Percentiles rank a stretch among this genome's conserved stretches.
These are phyloP conservation scores for Troides oblongomaculatus DNA, from an alignment of 2,888 invertebrate genomes.

Conservation along the genomic window DNA sequence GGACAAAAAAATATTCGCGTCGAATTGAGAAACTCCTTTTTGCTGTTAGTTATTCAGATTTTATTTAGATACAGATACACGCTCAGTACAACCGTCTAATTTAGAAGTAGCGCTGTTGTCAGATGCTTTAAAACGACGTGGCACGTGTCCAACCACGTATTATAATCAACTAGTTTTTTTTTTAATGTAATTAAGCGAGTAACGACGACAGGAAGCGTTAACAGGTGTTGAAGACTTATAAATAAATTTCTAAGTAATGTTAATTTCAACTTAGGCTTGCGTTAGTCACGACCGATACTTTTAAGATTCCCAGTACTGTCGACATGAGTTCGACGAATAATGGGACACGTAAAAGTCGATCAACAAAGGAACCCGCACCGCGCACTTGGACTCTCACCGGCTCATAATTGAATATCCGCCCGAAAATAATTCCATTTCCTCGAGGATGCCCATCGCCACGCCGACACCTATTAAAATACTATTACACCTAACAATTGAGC, in stretches of 20 bases:
- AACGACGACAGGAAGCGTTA: slow-evolving; percentile 46
- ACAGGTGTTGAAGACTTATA: slow-evolving; percentile 37
- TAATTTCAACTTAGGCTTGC: slow-evolving; percentile 39
- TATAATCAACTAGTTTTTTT: slow-evolving; percentile 37
- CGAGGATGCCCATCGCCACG: slow-evolving; percentile 38
- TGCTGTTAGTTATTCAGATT: background rate
- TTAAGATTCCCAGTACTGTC: background rate
- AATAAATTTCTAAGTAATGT: slow-evolving; percentile 28
- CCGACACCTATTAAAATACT: slow-evolving; percentile 30
- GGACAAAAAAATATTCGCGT: too few species aligned
- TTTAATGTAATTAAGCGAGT: slow-evolving; percentile 36
- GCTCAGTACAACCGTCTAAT: background rate
- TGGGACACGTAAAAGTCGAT: slow-evolving; percentile 37
- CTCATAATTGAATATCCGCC: slow-evolving; percentile 78
- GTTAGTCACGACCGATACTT: slow-evolving; percentile 23
- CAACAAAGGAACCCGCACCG: slow-evolving; percentile 69
- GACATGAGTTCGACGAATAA: background rate
- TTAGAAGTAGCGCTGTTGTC: slow-evolving; percentile 26
- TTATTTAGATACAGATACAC: background rate
- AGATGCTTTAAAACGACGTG: slow-evolving; percentile 17
- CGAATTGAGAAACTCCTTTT: background rate
- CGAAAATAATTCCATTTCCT: slow-evolving; percentile 72
- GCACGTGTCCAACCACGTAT: slow-evolving; percentile 23
- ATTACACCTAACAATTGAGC: slow-evolving; percentile 29
- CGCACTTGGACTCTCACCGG: slow-evolving; percentile 58